A percentile compares a stretch with the other conserved stretches of the same genome.
phyloP scores from a whole-genome alignment of 2,113 vertebrate genomes.

The Triplophysa siluroides region DNA sequence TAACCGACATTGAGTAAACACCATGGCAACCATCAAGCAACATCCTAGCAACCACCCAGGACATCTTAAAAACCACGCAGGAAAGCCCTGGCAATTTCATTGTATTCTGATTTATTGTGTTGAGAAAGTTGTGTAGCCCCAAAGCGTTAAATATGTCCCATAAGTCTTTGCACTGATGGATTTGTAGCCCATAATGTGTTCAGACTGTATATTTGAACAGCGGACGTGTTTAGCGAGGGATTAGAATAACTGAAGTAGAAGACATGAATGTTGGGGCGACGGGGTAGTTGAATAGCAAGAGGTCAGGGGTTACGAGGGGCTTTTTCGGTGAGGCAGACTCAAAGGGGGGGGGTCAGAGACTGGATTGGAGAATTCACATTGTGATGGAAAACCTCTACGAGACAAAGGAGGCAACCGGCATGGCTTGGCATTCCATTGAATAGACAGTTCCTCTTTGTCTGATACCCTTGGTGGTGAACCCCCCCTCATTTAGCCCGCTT shows the following conservation, averaged over 20 bases:
- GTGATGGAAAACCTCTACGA: constrained; percentile 73
- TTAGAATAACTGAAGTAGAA: constrained; percentile 58
- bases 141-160: constrained; percentile 44
- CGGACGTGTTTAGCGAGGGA: constrained; percentile 47
- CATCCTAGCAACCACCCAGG: neutral
- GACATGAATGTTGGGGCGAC: constrained; percentile 61
- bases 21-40: neutral
- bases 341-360: constrained; percentile 48
- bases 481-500: constrained; percentile 41
- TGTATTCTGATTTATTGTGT: neutral
- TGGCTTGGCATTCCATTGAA: constrained; percentile 68
- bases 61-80: neutral
- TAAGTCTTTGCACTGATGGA: constrained; percentile 42
- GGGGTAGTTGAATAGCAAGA: constrained; percentile 63
- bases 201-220: constrained; percentile 40
- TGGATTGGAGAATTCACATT: constrained; percentile 72
- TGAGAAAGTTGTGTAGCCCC: constrained; percentile 30
- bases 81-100: too few relatives aligned
- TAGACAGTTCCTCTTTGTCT: constrained; percentile 73
- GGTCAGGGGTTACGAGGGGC: constrained; percentile 66
- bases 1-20: neutral
- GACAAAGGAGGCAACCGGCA: constrained; percentile 71
- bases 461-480: constrained; percentile 69
- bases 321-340: constrained; percentile 55
- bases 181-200: constrained; percentile 36